Evolutionary conservation across 2,113 vertebrate genomes (phyloP).

Genomic region (Phylloscopus whistleri): DNA sequence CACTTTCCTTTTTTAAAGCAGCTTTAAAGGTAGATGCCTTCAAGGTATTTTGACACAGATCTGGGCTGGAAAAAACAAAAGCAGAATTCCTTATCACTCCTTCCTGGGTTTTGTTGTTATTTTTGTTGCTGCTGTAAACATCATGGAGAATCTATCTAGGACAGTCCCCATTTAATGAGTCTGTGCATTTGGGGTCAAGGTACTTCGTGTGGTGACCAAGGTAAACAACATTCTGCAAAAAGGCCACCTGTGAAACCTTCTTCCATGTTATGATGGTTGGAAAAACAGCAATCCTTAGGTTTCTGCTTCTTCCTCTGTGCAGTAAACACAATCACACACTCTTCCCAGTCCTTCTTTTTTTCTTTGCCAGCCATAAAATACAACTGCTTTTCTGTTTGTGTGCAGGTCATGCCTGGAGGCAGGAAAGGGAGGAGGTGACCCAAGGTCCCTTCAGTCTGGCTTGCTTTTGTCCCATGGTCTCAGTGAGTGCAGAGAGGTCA

Average conservation of each 20-base stretch:
- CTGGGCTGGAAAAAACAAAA: background rate
- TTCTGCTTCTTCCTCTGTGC: background rate
- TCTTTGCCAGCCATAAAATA: background rate
- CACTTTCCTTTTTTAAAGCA: constrained; percentile 41
- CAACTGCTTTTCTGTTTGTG: background rate
- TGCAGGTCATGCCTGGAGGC: background rate
- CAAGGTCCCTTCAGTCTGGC: background rate
- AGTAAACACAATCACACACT: background rate
- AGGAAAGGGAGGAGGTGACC: background rate
- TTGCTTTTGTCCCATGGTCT: background rate
- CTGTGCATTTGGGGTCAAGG: background rate
- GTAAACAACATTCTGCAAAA: background rate
- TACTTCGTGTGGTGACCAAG: background rate
- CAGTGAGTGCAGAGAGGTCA: background rate
- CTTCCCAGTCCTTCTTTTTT: background rate
- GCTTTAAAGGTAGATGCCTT: constrained; percentile 38
- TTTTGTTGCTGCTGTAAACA: background rate
- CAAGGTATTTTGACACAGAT: constrained; percentile 24
- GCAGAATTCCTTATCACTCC: background rate
- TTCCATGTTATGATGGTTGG: background rate
- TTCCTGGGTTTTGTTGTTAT: background rate
- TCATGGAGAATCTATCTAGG: background rate
- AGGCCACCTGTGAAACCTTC: background rate
- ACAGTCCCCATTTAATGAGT: background rate
- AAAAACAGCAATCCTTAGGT: background rate